Base-by-base conservation (phyloP, 2,888 invertebrate species). In the Hoplodrina ambigua region DNA sequence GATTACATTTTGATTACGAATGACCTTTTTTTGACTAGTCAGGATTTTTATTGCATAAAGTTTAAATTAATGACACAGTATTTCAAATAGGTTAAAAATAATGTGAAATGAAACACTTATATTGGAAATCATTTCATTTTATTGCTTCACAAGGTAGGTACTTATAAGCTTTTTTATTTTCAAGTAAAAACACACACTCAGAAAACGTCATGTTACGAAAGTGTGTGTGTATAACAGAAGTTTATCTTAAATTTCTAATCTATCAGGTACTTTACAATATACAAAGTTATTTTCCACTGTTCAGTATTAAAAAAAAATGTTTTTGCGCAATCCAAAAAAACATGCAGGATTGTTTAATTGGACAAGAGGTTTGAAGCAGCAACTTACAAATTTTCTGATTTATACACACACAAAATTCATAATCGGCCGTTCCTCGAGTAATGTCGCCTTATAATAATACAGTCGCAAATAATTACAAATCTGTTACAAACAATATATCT, bases 101-200 rank as follows among this genome's bases (percentile, higher is more conserved):
- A 57, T 52, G 25, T 33, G 67, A 86, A 90, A 91, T 90, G 75
- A 92, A 90, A 89, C 87, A 89, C 77, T 52, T 85, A 71, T 86
- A 76, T 82, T 92, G 91, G 88, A 93, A 92, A 93, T 91, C 88
- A 89, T 93, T 91, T 92, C 88, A 87, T 88, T 93, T 93, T 93
- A 93, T 93, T 93, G 93, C 93, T 93, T 92, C 92, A 92, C 90
- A 91, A 91, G 89, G 89, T 92, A 90, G 90, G 89, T 92, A 91
- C 89, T 92, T 91, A 90, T 87, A 93, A 92, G 93, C 92, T 87
- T 91, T 85, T 86, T 86, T 85, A 84, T 88, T 87, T 89, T 87
- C 89, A 90, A 89, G 83, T 90, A 90, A 90, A 90, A 90, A 90
- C 91, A 91, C 90, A 90, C 90, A 90, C 88, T 86, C 87, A 80